Conservation (phyloP, 2,797 vertebrate genomes). For the Anomalospiza imberbis region DNA sequence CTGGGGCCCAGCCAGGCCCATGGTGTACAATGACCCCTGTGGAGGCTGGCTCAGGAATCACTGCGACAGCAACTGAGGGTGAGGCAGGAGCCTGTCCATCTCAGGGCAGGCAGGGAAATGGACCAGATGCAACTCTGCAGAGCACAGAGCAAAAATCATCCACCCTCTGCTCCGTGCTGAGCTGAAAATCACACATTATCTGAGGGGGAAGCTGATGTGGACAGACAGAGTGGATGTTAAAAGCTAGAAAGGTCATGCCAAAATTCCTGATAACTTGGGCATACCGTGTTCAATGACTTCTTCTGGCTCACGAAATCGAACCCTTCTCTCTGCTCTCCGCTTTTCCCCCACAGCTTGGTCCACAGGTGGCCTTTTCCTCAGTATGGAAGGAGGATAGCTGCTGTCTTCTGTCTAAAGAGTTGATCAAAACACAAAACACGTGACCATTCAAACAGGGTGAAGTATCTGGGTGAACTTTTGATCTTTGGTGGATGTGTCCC, state of each 20-base stretch:
- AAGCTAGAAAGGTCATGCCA: background rate
- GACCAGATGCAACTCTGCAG: background rate
- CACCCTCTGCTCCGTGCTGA: background rate
- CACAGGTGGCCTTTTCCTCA: conserved; percentile 77
- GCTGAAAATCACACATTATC: background rate
- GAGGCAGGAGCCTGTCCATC: background rate
- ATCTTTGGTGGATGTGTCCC: background rate
- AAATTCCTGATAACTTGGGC: conserved; percentile 18
- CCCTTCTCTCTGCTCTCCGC: conserved; percentile 79
- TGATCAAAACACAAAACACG: background rate
- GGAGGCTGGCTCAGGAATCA: background rate
- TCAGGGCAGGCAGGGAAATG: background rate
- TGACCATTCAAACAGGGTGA: background rate
- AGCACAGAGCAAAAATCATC: background rate
- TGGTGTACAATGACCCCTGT: background rate
- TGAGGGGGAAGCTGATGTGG: background rate
- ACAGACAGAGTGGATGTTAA: background rate
- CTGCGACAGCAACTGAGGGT: background rate
- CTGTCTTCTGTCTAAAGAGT: conserved; percentile 37
- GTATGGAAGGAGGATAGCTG: conserved; percentile 82
- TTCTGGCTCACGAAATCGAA: conserved; percentile 87
- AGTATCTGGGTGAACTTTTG: background rate
- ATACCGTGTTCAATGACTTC: conserved; percentile 85
- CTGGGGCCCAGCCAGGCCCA: background rate
- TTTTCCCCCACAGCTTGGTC: conserved; percentile 58